phyloP scores from a whole-genome alignment of 2,113 vertebrate species.

The Chaetops frenatus region DNA sequence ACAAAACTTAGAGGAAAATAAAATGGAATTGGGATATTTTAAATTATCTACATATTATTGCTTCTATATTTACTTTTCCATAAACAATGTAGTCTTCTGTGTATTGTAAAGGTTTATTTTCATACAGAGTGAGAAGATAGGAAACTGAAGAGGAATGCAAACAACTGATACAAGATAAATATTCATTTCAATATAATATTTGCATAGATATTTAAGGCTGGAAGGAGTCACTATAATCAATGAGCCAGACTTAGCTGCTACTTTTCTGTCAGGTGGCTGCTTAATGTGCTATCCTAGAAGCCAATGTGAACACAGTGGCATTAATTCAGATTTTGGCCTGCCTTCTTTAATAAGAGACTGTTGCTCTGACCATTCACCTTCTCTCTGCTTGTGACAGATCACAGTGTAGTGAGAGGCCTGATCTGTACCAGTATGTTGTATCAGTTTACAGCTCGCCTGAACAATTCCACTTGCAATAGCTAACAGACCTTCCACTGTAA shows the following conservation, averaged over 20 bases:
- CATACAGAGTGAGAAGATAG: neutral
- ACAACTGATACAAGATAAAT: neutral
- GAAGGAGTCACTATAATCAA: neutral
- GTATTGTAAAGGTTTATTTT: neutral
- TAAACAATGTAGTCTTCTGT: neutral
- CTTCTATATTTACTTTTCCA: neutral
- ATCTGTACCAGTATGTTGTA: neutral
- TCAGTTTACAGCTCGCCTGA: neutral
- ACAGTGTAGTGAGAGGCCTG: neutral
- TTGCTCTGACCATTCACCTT: neutral
- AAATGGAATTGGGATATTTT: neutral
- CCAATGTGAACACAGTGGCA: neutral
- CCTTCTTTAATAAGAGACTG: neutral
- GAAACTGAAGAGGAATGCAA: neutral
- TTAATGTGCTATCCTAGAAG: neutral
- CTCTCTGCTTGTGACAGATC: neutral
- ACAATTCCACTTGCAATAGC: constrained; percentile 12
- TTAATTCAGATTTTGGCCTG: neutral
- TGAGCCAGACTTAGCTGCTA: neutral
- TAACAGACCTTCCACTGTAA: constrained; percentile 30
- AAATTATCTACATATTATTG: neutral
- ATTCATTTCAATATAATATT: neutral
- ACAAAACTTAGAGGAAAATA: neutral
- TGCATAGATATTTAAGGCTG: neutral
- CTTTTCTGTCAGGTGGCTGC: neutral